Conservation (phyloP, 2,888 invertebrate genomes). For the Lumbricus terrestris region DNA sequence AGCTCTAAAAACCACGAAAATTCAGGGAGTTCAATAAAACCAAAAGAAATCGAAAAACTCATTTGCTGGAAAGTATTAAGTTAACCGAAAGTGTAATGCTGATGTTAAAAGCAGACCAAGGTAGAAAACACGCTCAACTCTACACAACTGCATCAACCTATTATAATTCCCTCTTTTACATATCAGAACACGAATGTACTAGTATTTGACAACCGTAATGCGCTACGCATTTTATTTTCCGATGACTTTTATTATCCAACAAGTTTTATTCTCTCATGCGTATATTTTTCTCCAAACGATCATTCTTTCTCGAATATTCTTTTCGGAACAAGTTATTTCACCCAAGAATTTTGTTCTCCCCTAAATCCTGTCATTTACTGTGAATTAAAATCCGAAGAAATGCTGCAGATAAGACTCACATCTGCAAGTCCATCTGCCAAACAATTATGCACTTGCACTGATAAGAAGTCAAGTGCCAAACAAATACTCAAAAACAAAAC, state of each 20-base stretch:
- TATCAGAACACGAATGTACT: too few species aligned
- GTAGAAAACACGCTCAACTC: background rate
- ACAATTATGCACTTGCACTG: background rate
- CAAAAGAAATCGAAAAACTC: background rate
- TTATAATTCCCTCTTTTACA: background rate
- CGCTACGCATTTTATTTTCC: too few species aligned
- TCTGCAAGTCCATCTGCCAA: background rate
- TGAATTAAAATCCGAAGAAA: background rate
- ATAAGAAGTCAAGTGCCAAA: background rate
- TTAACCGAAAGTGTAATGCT: background rate
- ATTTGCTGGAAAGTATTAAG: background rate
- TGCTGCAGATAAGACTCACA: background rate
- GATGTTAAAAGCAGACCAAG: background rate
- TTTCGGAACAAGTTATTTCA: too few species aligned
- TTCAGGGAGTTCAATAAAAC: background rate
- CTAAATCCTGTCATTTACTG: background rate
- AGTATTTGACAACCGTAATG: too few species aligned
- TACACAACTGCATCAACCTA: background rate
- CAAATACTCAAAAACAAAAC: background rate
- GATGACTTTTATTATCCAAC: too few species aligned
- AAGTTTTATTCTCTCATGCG: background rate
- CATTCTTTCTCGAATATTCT: background rate
- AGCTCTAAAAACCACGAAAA: background rate
- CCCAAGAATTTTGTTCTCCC: too few species aligned
- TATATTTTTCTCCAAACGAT: background rate